phyloP scores from a whole-genome alignment of 1,140 invertebrate genomes.

The Meteorus sp. region DNA sequence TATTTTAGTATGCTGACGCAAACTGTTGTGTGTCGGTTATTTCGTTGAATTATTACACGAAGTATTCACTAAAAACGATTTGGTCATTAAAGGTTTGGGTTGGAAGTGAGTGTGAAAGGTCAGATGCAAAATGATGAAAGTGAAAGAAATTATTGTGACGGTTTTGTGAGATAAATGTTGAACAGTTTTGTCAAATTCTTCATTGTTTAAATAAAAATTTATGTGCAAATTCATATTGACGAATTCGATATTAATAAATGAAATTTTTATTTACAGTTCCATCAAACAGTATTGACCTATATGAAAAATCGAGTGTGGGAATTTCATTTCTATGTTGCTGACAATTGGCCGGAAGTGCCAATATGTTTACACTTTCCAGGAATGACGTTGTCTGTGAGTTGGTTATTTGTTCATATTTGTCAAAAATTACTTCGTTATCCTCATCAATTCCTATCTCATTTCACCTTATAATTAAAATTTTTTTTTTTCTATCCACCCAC shows the following conservation, averaged over 20 bases:
- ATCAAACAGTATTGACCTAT: conserved; percentile 84
- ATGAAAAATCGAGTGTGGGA: conserved; percentile 83
- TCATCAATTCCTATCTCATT: background rate
- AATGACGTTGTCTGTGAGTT: conserved; percentile 78
- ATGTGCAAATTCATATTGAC: background rate
- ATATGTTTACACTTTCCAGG: conserved; percentile 83
- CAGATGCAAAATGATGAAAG: too few relatives aligned
- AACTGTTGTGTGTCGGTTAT: too few relatives aligned
- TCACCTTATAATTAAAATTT: background rate
- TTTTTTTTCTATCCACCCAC: too few relatives aligned
- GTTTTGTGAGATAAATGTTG: too few relatives aligned
- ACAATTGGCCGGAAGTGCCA: conserved; percentile 79
- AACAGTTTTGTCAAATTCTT: too few relatives aligned
- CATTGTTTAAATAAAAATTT: background rate
- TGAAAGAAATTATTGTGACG: too few relatives aligned
- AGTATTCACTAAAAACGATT: too few relatives aligned
- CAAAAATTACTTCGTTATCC: background rate
- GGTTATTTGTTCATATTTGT: background rate
- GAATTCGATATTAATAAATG: background rate
- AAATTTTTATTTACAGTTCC: conserved; percentile 68
- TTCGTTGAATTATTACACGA: too few relatives aligned
- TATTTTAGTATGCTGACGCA: too few relatives aligned
- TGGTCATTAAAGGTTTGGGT: too few relatives aligned
- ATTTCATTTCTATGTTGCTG: conserved; percentile 85
- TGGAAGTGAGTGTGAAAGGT: too few relatives aligned